Evolutionary conservation across 2,797 vertebrate species (phyloP), one percentile per base, ranked within the genome.

Genomic region (Hydrolagus colliei): DNA sequence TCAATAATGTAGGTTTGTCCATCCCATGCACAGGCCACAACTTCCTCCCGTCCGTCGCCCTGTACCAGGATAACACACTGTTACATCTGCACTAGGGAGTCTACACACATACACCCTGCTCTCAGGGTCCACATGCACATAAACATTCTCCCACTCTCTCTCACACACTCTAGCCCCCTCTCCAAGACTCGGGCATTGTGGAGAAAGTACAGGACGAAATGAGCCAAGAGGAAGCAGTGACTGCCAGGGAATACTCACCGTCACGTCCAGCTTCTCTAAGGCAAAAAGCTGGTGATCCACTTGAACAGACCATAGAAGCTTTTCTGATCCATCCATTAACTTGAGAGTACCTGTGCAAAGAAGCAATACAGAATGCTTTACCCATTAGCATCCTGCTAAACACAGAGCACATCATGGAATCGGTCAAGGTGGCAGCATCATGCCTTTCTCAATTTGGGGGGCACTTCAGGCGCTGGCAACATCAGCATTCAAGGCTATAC

Each of bases 1-100:
- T 99, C 97, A 0, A 99, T 98, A 89, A 99, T 98, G 87, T 99
- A 99, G 0, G 98, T 99, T 89, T 99, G 98, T 14, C 98, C 98
- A 0, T 99, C 98, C 97, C 97, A 99, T 0, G 98, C 98, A 74
- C 98, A 99, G 0, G 98, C 98, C 0, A 99, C 96, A 88, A 99
- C 98, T 89, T 99, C 98, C 88, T 99, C 98, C 0, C 94, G 92
- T 63, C 97, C 97, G 0, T 99, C 97, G 35, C 97, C 96, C 98
- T 99, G 90, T 62, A 90, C 86, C 67, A 89, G 0, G 0, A 32
- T 11, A 13, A 71, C 20, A 11, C 72, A 73, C 20, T 27, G n/a
- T 9, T 20, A n/a, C n/a, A 73, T 20, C 20, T 52, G 41, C 41
- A 52, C 41, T 6, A 52, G 41, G 1, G 41, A 52, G 41, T 52